Conservation (phyloP, 2,113 vertebrate species). For the Mormoops blainvillei region DNA sequence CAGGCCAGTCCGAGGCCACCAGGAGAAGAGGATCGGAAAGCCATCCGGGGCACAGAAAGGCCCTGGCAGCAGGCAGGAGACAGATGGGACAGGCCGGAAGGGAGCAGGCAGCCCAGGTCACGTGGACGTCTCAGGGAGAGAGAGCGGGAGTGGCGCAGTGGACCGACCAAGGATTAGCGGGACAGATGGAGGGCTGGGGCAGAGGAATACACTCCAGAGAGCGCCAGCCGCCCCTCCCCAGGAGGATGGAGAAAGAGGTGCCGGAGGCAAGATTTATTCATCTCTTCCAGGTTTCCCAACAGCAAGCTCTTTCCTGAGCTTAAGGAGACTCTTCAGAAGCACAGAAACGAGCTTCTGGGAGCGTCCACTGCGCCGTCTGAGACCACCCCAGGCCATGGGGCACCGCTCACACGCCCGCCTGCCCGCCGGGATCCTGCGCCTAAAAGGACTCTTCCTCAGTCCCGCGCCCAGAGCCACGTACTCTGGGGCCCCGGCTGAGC, state of each 20-base stretch:
- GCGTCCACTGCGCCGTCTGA: not conserved
- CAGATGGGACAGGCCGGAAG: not conserved
- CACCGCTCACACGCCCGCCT: too few species aligned
- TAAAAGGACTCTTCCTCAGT: too few species aligned
- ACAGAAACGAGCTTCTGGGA: not conserved
- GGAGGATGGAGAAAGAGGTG: not conserved
- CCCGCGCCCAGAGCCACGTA: not conserved
- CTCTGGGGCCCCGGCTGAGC: not conserved
- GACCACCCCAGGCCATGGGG: not conserved
- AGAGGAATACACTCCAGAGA: not conserved
- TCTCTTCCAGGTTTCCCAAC: not conserved
- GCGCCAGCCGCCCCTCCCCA: not conserved
- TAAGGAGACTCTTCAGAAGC: not conserved
- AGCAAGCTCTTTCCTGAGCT: not conserved
- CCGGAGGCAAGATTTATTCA: not conserved
- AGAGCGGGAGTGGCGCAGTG: not conserved
- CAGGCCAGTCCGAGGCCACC: too few species aligned
- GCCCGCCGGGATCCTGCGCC: not conserved
- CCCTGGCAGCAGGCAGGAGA: not conserved
- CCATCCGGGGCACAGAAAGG: fast-evolving
- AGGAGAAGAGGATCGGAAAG: not conserved
- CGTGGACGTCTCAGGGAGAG: not conserved
- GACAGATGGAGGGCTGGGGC: not conserved
- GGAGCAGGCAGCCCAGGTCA: not conserved
- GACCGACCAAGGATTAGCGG: not conserved